phyloP scores from a whole-genome alignment of 2,113 vertebrate species.

The Nesospiza acunhae region DNA sequence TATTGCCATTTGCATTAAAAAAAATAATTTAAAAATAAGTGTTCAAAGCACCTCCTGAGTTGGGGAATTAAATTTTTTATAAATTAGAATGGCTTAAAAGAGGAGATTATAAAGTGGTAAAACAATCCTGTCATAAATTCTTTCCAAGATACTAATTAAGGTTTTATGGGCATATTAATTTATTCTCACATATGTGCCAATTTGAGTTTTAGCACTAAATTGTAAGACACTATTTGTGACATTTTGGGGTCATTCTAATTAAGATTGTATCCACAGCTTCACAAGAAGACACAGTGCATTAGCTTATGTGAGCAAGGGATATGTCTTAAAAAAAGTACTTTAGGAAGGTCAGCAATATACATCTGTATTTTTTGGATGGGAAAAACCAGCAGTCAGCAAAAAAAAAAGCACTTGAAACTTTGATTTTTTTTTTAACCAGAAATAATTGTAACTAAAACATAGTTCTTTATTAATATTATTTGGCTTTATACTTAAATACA shows the following conservation, averaged over 20 bases:
- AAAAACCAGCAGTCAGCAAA: neutral
- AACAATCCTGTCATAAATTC: neutral
- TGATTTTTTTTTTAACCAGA: neutral
- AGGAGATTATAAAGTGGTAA: neutral
- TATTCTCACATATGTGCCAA: constrained; percentile 60
- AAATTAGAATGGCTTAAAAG: neutral
- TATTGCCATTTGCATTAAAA: neutral
- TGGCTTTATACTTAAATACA: neutral
- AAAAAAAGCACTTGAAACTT: neutral
- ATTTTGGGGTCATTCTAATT: constrained; percentile 64
- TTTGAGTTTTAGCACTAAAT: constrained; percentile 67
- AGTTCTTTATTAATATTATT: neutral
- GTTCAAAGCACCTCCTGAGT: neutral
- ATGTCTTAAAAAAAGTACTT: neutral
- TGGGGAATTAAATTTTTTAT: neutral
- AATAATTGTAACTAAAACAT: neutral
- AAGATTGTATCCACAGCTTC: constrained; percentile 31
- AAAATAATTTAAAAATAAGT: neutral
- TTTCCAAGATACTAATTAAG: constrained; percentile 48
- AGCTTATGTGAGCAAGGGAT: neutral
- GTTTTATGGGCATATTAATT: neutral
- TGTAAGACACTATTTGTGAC: constrained; percentile 64
- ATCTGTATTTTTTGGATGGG: neutral
- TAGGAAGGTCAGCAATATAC: neutral
- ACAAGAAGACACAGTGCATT: neutral